Base-by-base conservation (phyloP, 1,140 invertebrate species). In the Mizuhopecten yessoensis region DNA sequence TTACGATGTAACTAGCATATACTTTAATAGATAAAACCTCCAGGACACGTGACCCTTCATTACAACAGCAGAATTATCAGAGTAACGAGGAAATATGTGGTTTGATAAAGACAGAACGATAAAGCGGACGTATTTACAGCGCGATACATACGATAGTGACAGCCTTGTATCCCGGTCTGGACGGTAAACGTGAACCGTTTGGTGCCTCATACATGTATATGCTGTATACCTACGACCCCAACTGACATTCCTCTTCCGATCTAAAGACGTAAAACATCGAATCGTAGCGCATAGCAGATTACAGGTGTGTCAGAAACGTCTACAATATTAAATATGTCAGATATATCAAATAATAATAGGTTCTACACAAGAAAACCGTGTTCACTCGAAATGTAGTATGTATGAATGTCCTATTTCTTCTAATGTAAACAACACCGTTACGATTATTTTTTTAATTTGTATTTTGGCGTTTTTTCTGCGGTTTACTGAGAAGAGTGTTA, bases 81-180 rank as follows among this genome's bases (percentile, higher is more conserved):
- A 75, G 23, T 75, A 75, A n/a, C 57, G 57, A 75, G 57, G 11
- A 75, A 75, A 75, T 75, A 75, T 75, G 57, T 75, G 20, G 45
- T 20, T 23, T 9, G 45, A 49, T 49, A 49, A 49, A 49, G 15
- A 49, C 45, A 49, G 1, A 49, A 49, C 45, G 45, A 49, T 49
- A 49, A 49, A 23, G 45, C 20, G 10, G 45, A 49, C 45, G 20
- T 49, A 49, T 49, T 49, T 49, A 49, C 45, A 75, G 20, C 15
- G 20, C 23, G 23, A 9, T 29, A n/a, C 23, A 75, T 5, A 75
- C 9, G 17, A n/a, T 29, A 75, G n/a, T 29, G 57, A 75, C 57
- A 75, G 23, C 0, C n/a, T 29, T 75, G n/a, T 13, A 75, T 29
- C 23, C n/a, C 9, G n/a, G 17, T 29, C 57, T 75, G n/a, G 1